phyloP scores from a whole-genome alignment of 92 coral and sea anemone species.

The Galaxea fascicularis region DNA sequence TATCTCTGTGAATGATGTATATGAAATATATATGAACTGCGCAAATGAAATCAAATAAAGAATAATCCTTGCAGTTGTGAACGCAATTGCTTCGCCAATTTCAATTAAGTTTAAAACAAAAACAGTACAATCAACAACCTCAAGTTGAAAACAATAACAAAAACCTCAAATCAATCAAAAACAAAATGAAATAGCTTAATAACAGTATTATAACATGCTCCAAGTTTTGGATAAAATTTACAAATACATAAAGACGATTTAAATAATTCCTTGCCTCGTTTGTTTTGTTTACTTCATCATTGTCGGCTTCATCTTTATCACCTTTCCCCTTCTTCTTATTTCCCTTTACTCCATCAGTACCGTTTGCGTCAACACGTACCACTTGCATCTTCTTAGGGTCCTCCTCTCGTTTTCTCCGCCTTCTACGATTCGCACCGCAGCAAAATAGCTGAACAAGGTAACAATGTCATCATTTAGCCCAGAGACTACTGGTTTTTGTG shows the following conservation, averaged over 20 bases:
- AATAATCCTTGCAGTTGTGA: too few relatives aligned
- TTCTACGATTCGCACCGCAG: conserved; percentile 66
- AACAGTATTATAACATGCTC: background rate
- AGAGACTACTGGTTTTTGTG: too few relatives aligned
- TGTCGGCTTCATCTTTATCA: background rate
- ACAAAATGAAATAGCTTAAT: too few relatives aligned
- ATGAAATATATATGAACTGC: too few relatives aligned
- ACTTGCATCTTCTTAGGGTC: conserved; percentile 23
- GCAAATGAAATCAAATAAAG: too few relatives aligned
- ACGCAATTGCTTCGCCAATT: too few relatives aligned
- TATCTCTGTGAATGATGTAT: too few relatives aligned
- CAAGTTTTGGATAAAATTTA: too few relatives aligned
- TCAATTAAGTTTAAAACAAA: too few relatives aligned
- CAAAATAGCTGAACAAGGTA: conserved; percentile 35
- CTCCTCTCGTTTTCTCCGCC: conserved; percentile 33
- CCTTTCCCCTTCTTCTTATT: background rate
- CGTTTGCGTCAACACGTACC: conserved; percentile 34
- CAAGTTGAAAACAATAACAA: too few relatives aligned
- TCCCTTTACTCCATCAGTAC: conserved; percentile 4
- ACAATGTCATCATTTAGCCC: background rate
- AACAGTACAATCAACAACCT: too few relatives aligned
- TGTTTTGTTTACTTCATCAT: background rate
- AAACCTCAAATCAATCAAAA: too few relatives aligned
- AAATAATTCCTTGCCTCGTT: conserved; percentile 1
- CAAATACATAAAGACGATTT: background rate